Evolutionary conservation across 2,113 vertebrate species (phyloP).

Genomic region (Calypte anna): DNA sequence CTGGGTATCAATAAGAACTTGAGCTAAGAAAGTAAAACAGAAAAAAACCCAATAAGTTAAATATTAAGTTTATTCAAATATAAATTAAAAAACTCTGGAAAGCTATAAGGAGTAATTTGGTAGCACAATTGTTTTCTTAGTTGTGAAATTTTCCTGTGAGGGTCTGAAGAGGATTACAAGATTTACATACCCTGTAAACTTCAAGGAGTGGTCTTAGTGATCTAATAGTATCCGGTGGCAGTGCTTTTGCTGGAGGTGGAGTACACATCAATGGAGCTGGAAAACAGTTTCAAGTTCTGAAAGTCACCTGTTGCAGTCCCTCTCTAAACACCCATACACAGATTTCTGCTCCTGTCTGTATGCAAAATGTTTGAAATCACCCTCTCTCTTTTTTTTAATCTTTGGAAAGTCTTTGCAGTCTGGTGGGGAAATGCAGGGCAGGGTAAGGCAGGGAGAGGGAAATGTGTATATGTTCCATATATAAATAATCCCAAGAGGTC

Average conservation of each 20-base stretch:
- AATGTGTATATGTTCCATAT: background rate
- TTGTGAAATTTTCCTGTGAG: background rate
- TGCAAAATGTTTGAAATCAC: background rate
- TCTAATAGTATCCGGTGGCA: background rate
- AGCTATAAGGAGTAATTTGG: background rate
- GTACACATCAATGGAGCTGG: background rate
- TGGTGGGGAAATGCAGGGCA: background rate
- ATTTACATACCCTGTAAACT: background rate
- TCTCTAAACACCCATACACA: background rate
- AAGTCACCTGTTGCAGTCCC: background rate
- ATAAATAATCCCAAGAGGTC: background rate
- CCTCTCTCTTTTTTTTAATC: accelerated
- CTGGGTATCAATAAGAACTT: background rate
- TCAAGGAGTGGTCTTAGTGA: background rate
- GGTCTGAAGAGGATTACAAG: background rate
- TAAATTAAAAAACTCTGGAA: background rate
- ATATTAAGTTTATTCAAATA: background rate
- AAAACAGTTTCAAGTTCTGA: background rate
- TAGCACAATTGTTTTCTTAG: background rate
- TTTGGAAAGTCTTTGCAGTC: background rate
- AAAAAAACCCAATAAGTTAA: too few species aligned
- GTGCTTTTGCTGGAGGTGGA: background rate
- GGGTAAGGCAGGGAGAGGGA: background rate
- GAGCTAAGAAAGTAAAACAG: background rate
- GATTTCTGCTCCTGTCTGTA: background rate